A percentile compares a stretch with the other conserved stretches of the same genome.
phyloP scores from a whole-genome alignment of 2,888 invertebrate genomes.

The Agrotis ipsilon region DNA sequence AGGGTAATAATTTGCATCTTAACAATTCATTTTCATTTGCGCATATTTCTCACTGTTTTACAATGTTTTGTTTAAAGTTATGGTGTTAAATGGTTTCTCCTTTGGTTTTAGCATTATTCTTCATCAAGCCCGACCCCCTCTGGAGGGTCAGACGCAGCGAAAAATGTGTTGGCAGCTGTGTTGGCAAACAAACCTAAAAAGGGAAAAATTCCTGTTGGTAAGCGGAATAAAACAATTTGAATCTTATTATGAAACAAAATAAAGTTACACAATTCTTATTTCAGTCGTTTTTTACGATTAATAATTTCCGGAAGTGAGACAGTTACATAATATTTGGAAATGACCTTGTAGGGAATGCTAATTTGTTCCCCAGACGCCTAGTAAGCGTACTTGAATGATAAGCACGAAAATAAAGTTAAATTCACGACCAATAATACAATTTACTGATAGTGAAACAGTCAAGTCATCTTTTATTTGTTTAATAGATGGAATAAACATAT shows the following conservation, averaged over 20 bases:
- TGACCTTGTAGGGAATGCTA: conserved; percentile 77
- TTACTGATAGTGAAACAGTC: conserved; percentile 4
- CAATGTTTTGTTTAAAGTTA: conserved; percentile 16
- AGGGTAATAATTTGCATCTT: conserved; percentile 74
- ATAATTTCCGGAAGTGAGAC: conserved; percentile 27
- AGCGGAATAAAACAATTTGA: conserved; percentile 62
- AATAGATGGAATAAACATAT: not conserved
- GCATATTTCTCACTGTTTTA: conserved; percentile 42
- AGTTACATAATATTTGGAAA: conserved; percentile 73
- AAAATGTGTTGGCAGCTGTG: conserved; percentile 89
- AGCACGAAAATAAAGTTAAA: conserved; percentile 17
- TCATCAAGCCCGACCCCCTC: conserved; percentile 73
- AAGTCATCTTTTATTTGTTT: not conserved
- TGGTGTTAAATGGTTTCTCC: conserved; percentile 23
- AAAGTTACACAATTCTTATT: not conserved
- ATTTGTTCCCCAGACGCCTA: conserved; percentile 44
- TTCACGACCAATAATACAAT: conserved; percentile 4
- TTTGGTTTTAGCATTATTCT: conserved; percentile 80
- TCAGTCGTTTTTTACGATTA: not conserved
- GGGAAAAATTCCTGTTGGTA: conserved; percentile 89
- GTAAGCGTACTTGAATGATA: conserved; percentile 49
- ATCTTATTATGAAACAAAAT: not conserved
- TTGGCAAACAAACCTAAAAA: conserved; percentile 88
- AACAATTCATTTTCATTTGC: conserved; percentile 21
- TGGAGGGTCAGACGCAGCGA: conserved; percentile 81